Evolutionary conservation across 2,888 invertebrate species (phyloP).

Genomic region (Geotrupes spiniger): DNA sequence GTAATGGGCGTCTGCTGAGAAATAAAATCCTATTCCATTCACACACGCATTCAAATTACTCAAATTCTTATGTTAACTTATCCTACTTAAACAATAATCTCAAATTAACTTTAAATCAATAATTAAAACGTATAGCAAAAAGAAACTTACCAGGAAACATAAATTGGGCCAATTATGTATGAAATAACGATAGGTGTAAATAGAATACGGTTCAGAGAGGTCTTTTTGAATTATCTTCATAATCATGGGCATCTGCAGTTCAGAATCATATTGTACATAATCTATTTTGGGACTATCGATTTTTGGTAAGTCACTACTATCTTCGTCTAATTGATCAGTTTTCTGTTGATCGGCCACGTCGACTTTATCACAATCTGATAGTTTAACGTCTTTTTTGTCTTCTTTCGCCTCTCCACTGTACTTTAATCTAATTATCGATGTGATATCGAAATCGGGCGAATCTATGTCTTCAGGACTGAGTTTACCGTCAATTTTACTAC

Average conservation of each 20-base stretch:
- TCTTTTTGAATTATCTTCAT: slow-evolving; percentile 99
- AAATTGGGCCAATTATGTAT: slow-evolving; percentile 99
- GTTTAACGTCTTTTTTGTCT: slow-evolving; percentile 30
- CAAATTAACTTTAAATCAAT: not conserved
- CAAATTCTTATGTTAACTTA: no score
- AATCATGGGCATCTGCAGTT: slow-evolving; percentile 97
- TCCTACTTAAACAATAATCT: not conserved
- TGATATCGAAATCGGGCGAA: slow-evolving; percentile 30
- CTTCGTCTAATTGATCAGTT: slow-evolving; percentile 10
- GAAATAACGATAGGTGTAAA: slow-evolving; percentile 99
- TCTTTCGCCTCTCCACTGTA: slow-evolving; percentile 29
- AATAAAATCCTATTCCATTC: no score
- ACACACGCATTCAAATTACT: no score
- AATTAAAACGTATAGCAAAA: not conserved
- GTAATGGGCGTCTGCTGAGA: no score
- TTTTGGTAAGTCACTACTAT: slow-evolving; percentile 20
- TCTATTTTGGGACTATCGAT: slow-evolving; percentile 42
- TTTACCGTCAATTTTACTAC: slow-evolving; percentile 15
- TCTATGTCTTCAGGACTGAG: slow-evolving; percentile 18
- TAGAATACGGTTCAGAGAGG: slow-evolving; percentile 98
- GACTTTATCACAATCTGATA: slow-evolving; percentile 24
- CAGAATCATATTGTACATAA: slow-evolving; percentile 85
- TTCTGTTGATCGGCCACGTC: slow-evolving; percentile 12
- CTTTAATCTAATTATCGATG: slow-evolving; percentile 28
- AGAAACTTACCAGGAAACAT: slow-evolving; percentile 80